Conservation (phyloP, 1,140 invertebrate genomes). For the Hycleus cichorii region DNA sequence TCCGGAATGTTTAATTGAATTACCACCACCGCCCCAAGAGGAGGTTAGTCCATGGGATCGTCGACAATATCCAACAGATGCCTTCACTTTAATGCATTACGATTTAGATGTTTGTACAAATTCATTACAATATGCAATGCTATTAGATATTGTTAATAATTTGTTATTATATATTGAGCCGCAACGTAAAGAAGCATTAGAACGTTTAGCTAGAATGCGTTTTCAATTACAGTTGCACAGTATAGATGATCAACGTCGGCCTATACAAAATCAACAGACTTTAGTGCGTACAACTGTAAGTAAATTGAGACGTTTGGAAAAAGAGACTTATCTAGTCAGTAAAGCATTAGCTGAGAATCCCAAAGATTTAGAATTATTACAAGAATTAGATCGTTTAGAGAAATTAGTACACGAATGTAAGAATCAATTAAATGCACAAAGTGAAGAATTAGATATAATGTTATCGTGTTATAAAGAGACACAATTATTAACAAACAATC, state of each 20-base stretch:
- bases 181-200: constrained; percentile 83
- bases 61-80: constrained; percentile 84
- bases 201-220: constrained; percentile 82
- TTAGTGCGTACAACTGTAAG: constrained; percentile 75
- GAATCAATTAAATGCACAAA: constrained; percentile 73
- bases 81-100: constrained; percentile 96
- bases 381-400: constrained; percentile 64
- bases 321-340: constrained; percentile 85
- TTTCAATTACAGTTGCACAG: constrained; percentile 88
- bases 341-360: constrained; percentile 69
- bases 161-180: constrained; percentile 94
- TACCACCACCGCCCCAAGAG: constrained; percentile 57
- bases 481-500: constrained; percentile 56
- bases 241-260: constrained; percentile 82
- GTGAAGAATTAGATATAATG: constrained; percentile 91
- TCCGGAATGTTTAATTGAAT: constrained; percentile 57
- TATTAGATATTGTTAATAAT: constrained; percentile 96
- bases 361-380: constrained; percentile 52
- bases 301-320: constrained; percentile 74
- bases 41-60: constrained; percentile 63
- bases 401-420: constrained; percentile 82
- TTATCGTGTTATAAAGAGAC: constrained; percentile 83
- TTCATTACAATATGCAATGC: constrained; percentile 91
- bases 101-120: constrained; percentile 97
- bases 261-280: constrained; percentile 86